Conservation (phyloP, 2,797 vertebrate genomes). For the Thaleichthys pacificus region DNA sequence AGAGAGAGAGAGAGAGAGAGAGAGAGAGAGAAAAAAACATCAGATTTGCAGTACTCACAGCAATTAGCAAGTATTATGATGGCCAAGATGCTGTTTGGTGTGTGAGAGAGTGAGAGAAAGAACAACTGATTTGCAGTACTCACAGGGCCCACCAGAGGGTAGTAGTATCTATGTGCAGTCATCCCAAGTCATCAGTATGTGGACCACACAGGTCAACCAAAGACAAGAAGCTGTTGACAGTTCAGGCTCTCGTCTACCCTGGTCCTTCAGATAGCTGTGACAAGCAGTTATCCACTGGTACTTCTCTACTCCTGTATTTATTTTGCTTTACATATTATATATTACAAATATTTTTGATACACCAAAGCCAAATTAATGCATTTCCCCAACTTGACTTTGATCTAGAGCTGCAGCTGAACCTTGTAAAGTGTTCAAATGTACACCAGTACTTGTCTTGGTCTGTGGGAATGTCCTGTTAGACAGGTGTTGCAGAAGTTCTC, state of each 20-base stretch:
- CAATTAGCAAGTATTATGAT: too few relatives aligned
- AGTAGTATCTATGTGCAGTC: too few relatives aligned
- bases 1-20: too few relatives aligned
- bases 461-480: not conserved
- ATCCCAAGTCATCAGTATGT: too few relatives aligned
- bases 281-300: conserved; percentile 34
- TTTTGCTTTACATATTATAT: conserved; percentile 36
- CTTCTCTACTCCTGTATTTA: conserved; percentile 40
- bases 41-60: too few relatives aligned
- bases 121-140: too few relatives aligned
- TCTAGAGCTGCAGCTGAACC: not conserved
- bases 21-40: too few relatives aligned
- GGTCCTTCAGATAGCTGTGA: conserved; percentile 24
- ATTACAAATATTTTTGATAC: conserved; percentile 21
- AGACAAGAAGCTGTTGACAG: too few relatives aligned
- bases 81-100: too few relatives aligned
- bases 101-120: too few relatives aligned
- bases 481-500: not conserved
- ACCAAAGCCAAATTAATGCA: conserved; percentile 47
- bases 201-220: too few relatives aligned
- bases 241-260: not conserved
- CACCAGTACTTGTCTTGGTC: not conserved
- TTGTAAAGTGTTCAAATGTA: not conserved
- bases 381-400: not conserved
- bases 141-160: too few relatives aligned